These are phyloP conservation scores for Euclidia mi DNA, from an alignment of 2,888 invertebrate species.

Conservation along the genomic window DNA sequence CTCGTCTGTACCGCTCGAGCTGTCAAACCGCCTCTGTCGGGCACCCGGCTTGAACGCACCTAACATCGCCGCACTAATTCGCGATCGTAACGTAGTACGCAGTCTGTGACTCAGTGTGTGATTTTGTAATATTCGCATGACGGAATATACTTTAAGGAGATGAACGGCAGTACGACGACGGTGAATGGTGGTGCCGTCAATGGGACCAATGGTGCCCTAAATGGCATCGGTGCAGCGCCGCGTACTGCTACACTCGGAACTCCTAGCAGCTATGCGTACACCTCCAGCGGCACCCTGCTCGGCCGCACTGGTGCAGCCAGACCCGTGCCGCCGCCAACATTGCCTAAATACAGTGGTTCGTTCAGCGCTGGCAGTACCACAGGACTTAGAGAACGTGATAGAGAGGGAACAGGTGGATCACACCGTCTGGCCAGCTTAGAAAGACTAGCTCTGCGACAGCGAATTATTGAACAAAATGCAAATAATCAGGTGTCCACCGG, in stretches of 20 bases:
- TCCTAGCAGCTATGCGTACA: constrained; percentile 91
- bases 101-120: constrained; percentile 84
- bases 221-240: constrained; percentile 84
- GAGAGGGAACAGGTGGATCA: constrained; percentile 93
- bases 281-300: constrained; percentile 90
- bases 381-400: constrained; percentile 91
- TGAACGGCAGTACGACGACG: constrained; percentile 90
- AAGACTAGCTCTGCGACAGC: constrained; percentile 94
- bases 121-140: constrained; percentile 83
- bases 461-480: constrained; percentile 93
- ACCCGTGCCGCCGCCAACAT: constrained; percentile 94
- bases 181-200: constrained; percentile 87
- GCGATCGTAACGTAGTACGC: constrained; percentile 81
- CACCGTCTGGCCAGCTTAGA: constrained; percentile 95
- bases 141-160: constrained; percentile 78
- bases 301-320: constrained; percentile 91
- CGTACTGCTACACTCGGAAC: constrained; percentile 87
- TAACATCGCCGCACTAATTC: constrained; percentile 73
- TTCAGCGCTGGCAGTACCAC: constrained; percentile 93
- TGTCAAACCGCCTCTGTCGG: constrained; percentile 89
- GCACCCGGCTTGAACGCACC: constrained; percentile 87
- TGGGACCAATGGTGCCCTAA: constrained; percentile 82
- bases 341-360: constrained; percentile 94
- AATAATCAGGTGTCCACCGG: constrained; percentile 85
- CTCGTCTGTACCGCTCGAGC: constrained; percentile 79